These are phyloP conservation scores for Sarotherodon lohbergeri DNA, from an alignment of 2,113 vertebrate species.

Conservation along the genomic window DNA sequence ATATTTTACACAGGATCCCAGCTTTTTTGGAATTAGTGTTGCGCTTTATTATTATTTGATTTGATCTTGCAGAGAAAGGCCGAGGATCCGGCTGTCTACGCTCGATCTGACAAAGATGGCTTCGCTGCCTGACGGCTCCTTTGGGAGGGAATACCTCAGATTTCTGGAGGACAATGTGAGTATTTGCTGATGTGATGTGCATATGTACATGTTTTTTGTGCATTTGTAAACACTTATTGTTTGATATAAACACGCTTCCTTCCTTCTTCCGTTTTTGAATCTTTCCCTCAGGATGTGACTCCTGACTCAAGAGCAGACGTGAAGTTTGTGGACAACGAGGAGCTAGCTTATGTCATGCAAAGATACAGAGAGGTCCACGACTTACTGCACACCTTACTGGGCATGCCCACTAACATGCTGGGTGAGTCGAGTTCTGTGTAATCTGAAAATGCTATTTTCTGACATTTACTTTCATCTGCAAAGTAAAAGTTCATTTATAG, in stretches of 20 bases:
- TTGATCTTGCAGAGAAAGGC: conserved; percentile 78
- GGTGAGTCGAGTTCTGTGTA: conserved; percentile 70
- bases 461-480: neutral
- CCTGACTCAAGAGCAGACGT: conserved; percentile 86
- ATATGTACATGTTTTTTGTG: neutral
- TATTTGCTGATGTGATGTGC: neutral
- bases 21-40: neutral
- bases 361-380: conserved; percentile 94
- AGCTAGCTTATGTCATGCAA: conserved; percentile 91
- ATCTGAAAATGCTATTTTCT: neutral
- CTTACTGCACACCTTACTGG: conserved; percentile 88
- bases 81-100: conserved; percentile 85
- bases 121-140: conserved; percentile 77
- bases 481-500: neutral
- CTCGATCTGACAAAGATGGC: conserved; percentile 76
- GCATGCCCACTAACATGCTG: conserved; percentile 95
- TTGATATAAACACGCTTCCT: neutral
- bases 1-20: neutral
- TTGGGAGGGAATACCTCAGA: conserved; percentile 85
- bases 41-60: neutral
- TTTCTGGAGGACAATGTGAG: conserved; percentile 91
- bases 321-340: conserved; percentile 90
- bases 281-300: conserved; percentile 77
- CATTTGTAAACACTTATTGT: neutral
- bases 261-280: neutral